These are phyloP conservation scores for Sphaerodactylus townsendi DNA, from an alignment of 2,113 vertebrate genomes.

Conservation along the genomic window DNA sequence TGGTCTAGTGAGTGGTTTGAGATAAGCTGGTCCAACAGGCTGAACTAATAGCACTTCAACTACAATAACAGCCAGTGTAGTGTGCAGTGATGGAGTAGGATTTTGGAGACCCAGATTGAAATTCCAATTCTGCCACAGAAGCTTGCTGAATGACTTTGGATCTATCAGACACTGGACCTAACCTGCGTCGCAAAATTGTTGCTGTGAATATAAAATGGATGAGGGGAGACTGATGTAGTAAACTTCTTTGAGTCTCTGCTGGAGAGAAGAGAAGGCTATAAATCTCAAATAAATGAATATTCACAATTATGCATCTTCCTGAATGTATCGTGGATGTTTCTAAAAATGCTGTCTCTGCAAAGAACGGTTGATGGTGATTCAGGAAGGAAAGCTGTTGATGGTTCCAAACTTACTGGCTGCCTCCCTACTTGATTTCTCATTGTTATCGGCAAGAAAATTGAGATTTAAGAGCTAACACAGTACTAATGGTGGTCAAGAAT, in stretches of 20 bases:
- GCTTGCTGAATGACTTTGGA: too few species aligned
- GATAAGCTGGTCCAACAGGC: not conserved
- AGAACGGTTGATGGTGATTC: conserved; percentile 4
- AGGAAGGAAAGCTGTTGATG: not conserved
- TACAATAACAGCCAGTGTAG: not conserved
- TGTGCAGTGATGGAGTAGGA: too few species aligned
- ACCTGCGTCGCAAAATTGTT: too few species aligned
- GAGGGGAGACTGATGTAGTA: too few species aligned
- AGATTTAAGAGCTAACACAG: not conserved
- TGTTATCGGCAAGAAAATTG: not conserved
- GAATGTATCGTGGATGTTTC: not conserved
- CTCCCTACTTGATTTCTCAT: conserved; percentile 7
- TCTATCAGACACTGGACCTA: too few species aligned
- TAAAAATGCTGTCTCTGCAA: rapidly evolving
- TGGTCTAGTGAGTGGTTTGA: not conserved
- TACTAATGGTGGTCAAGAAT: conserved; percentile 10
- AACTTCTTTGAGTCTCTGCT: too few species aligned
- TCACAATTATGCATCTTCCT: not conserved
- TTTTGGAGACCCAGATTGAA: too few species aligned
- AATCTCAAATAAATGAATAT: not conserved
- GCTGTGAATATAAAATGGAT: too few species aligned
- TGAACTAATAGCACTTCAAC: not conserved
- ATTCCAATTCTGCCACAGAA: too few species aligned
- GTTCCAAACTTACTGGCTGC: rapidly evolving
- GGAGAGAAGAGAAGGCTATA: too few species aligned